Evolutionary conservation across 2,797 vertebrate species (phyloP).

Genomic region (Prunella strophiata): DNA sequence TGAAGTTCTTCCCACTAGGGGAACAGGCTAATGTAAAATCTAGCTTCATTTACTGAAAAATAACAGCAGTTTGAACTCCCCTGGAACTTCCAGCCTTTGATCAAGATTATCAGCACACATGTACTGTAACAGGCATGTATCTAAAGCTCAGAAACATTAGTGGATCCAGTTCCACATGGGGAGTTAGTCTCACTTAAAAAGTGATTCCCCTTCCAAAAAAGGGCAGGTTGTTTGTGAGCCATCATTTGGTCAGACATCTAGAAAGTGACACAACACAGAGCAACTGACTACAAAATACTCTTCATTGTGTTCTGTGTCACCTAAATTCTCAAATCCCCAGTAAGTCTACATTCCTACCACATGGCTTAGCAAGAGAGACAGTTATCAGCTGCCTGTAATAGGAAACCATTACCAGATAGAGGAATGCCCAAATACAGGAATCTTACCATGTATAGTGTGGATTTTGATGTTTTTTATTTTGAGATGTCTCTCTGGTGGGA

Average conservation of each 20-base stretch:
- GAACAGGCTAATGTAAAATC: not conserved
- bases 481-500: slow-evolving; percentile 85
- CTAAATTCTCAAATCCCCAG: not conserved
- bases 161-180: not conserved
- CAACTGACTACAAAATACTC: not conserved
- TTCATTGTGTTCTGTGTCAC: not conserved
- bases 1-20: not conserved
- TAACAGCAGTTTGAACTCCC: not conserved
- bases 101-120: not conserved
- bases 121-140: not conserved
- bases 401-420: not conserved
- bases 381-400: not conserved
- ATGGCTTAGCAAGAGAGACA: not conserved
- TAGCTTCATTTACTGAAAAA: not conserved
- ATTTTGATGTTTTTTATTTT: slow-evolving; percentile 87
- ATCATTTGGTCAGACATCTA: not conserved
- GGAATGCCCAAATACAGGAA: slow-evolving; percentile 1
- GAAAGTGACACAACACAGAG: not conserved
- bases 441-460: slow-evolving; percentile 88
- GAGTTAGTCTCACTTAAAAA: not conserved
- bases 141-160: not conserved
- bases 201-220: not conserved
- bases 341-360: not conserved
- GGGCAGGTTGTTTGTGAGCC: not conserved
- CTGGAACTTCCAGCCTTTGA: not conserved